Percentiles rank a stretch among this genome's conserved stretches.
Conservation (phyloP, 2,797 vertebrate species). For the Rhinogobio ventralis region DNA sequence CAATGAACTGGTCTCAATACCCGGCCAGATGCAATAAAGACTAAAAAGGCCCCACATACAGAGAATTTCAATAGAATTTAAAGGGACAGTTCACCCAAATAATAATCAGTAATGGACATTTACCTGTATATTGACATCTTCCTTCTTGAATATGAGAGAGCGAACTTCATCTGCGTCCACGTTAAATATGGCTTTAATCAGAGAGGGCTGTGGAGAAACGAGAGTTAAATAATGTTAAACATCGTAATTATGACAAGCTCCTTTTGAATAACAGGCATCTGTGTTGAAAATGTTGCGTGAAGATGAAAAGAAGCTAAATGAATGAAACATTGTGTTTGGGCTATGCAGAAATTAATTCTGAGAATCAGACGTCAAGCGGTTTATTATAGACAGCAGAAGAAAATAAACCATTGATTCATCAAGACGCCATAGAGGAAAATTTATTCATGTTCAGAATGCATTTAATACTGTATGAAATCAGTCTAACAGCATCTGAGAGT, state of each 20-base stretch:
- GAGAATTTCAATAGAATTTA: not conserved
- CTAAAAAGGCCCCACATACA: not conserved
- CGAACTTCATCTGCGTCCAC: conserved; percentile 98
- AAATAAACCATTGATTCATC: not conserved
- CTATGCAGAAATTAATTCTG: not conserved
- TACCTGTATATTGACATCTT: conserved; percentile 99
- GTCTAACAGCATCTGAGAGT: not conserved
- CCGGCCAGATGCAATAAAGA: not conserved
- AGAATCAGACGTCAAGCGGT: not conserved
- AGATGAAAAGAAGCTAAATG: not conserved
- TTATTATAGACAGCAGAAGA: not conserved
- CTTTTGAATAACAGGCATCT: not conserved
- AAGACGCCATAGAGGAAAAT: not conserved
- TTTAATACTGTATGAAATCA: not conserved
- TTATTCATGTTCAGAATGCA: not conserved
- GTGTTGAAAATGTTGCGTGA: not conserved
- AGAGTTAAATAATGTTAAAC: not conserved
- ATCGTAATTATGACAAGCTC: not conserved
- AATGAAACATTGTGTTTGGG: not conserved
- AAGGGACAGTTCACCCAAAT: not conserved
- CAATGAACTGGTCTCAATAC: not conserved
- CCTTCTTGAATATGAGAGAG: conserved; percentile 97
- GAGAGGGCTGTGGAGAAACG: conserved; percentile 85
- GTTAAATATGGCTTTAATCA: conserved; percentile 99
- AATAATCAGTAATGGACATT: not conserved